Conservation (phyloP, 2,113 vertebrate species). For the Hirundichthys speculiger region DNA sequence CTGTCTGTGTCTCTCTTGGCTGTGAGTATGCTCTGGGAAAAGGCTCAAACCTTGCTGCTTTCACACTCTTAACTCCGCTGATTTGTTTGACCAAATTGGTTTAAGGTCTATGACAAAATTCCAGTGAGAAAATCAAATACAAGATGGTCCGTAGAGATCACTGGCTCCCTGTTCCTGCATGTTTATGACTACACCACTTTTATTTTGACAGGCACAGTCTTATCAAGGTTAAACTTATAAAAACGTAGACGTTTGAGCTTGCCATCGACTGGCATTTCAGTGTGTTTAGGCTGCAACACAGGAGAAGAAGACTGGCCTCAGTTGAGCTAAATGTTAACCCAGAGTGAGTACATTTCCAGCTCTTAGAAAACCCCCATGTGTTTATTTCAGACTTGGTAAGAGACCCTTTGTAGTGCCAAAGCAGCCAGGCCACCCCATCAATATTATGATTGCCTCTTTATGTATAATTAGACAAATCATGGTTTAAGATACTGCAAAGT, state of each 20-base stretch:
- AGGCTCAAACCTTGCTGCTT: slow-evolving; percentile 65
- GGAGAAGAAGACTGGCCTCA: slow-evolving; percentile 66
- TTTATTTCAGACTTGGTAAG: slow-evolving; percentile 52
- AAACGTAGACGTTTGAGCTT: slow-evolving; percentile 38
- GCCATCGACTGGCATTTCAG: slow-evolving; percentile 32
- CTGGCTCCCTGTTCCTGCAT: slow-evolving; percentile 41
- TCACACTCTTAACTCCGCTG: slow-evolving; percentile 65
- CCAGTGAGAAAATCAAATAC: slow-evolving; percentile 46
- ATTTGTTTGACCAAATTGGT: slow-evolving; percentile 69
- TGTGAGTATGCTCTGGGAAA: slow-evolving; percentile 47
- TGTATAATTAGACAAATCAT: slow-evolving; percentile 77
- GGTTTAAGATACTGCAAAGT: slow-evolving; percentile 73
- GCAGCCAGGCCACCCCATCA: slow-evolving; percentile 64
- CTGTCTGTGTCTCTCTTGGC: slow-evolving; percentile 64
- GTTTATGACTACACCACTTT: slow-evolving; percentile 39
- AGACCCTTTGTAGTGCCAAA: slow-evolving; percentile 72
- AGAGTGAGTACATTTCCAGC: slow-evolving; percentile 46
- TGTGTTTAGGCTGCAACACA: slow-evolving; percentile 29
- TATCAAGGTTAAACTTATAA: slow-evolving; percentile 12
- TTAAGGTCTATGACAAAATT: slow-evolving; percentile 59
- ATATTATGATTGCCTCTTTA: slow-evolving; percentile 75
- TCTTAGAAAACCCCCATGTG: slow-evolving; percentile 59
- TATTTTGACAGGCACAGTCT: slow-evolving; percentile 28
- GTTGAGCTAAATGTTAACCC: slow-evolving; percentile 71
- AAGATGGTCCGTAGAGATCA: slow-evolving; percentile 26